Conservation (phyloP, 2,888 invertebrate genomes). For the Portevinia maculata region DNA sequence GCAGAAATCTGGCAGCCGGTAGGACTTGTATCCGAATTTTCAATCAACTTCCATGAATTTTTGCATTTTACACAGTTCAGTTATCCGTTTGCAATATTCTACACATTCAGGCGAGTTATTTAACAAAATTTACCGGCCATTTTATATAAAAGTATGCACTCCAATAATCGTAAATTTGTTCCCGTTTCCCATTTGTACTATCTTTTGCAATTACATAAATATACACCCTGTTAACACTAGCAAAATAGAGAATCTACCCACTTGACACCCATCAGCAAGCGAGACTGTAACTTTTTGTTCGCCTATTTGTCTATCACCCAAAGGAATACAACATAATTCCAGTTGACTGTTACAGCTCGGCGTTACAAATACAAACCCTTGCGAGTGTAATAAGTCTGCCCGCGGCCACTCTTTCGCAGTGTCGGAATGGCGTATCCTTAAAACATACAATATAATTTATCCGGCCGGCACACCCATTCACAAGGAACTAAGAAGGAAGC, state of each 20-base stretch:
- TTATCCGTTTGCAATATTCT: too few relatives aligned
- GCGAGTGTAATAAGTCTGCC: conserved; percentile 63
- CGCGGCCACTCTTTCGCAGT: conserved; percentile 58
- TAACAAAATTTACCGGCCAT: too few relatives aligned
- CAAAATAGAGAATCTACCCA: conserved; percentile 46
- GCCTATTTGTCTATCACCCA: conserved; percentile 22
- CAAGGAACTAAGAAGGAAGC: not conserved
- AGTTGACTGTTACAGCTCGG: conserved; percentile 57
- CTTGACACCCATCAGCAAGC: conserved; percentile 60
- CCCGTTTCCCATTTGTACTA: conserved; percentile 13
- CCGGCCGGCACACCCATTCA: conserved; percentile 52
- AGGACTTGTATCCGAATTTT: too few relatives aligned
- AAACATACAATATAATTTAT: conserved; percentile 58
- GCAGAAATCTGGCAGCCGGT: too few relatives aligned
- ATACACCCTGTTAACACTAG: conserved; percentile 51
- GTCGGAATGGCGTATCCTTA: conserved; percentile 37
- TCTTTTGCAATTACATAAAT: conserved; percentile 58
- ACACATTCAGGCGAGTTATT: too few relatives aligned
- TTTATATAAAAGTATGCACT: too few relatives aligned
- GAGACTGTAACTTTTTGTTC: conserved; percentile 49
- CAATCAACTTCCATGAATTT: too few relatives aligned
- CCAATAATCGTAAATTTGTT: too few relatives aligned
- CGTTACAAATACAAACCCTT: conserved; percentile 32
- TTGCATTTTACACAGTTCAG: too few relatives aligned
- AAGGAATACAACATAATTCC: conserved; percentile 61